These are phyloP conservation scores for Diarsia brunnea DNA, from an alignment of 2,888 invertebrate genomes.

Conservation along the genomic window DNA sequence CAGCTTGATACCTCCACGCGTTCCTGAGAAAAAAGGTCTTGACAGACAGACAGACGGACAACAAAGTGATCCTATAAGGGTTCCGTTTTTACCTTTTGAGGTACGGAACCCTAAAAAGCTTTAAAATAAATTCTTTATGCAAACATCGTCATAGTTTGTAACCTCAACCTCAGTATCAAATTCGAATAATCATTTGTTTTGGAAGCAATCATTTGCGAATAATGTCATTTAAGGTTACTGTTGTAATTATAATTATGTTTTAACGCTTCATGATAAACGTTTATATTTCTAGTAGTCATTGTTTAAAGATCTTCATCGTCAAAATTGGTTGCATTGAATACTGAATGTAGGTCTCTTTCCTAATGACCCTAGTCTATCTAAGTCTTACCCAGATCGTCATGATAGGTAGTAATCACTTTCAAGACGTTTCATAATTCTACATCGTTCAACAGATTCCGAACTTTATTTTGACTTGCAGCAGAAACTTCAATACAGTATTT, in stretches of 20 bases:
- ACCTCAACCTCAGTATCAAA: conserved; percentile 26
- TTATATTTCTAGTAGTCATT: background rate
- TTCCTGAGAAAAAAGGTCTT: no score
- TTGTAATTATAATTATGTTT: no score
- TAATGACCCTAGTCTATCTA: background rate
- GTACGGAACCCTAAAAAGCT: no score
- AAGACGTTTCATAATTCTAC: background rate
- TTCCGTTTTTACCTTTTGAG: no score
- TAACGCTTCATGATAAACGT: background rate
- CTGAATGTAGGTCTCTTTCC: background rate
- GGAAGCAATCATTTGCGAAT: background rate
- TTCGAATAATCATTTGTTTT: conserved; percentile 22
- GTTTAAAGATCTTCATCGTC: background rate
- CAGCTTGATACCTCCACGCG: no score
- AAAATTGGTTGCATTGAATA: background rate
- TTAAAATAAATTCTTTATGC: background rate
- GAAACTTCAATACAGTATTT: background rate
- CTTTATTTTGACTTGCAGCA: background rate
- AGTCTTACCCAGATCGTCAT: background rate
- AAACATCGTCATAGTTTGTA: background rate
- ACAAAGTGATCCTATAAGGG: no score
- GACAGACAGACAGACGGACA: no score
- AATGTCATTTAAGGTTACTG: conserved; percentile 5
- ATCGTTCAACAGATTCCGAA: background rate
- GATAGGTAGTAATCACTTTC: background rate